A percentile compares a stretch with the other conserved stretches of the same genome.
These are phyloP conservation scores for Heterotilapia buettikoferi DNA, from an alignment of 2,113 vertebrate species.

Conservation along the genomic window DNA sequence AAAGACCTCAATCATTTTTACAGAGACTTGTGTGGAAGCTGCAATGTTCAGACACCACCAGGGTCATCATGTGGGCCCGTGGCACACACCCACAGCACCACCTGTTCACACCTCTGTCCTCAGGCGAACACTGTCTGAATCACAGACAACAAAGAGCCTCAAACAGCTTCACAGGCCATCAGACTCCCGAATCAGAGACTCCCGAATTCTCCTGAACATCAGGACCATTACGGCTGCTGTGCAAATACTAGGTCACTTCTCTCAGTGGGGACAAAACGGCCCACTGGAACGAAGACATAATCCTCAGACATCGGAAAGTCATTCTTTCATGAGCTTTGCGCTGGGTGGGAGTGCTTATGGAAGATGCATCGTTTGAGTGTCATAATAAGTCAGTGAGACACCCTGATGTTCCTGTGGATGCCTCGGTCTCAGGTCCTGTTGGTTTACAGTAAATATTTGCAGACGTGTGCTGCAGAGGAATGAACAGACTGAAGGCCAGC, in stretches of 20 bases:
- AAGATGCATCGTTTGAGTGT: neutral
- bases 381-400: neutral
- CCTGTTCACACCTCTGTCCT: neutral
- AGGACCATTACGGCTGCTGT: neutral
- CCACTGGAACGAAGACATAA: neutral
- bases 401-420: too few relatives aligned
- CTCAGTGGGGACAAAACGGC: neutral
- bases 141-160: neutral
- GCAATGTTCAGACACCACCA: neutral
- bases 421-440: neutral
- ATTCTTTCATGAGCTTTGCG: neutral
- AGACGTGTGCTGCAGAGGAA: neutral
- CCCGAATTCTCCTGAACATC: neutral
- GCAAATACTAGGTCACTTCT: neutral
- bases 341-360: neutral
- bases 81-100: neutral
- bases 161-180: neutral
- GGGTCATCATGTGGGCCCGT: neutral
- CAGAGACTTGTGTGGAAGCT: neutral
- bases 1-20: neutral
- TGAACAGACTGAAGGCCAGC: neutral
- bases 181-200: neutral
- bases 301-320: neutral
- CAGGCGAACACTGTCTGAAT: neutral
- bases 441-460: neutral